Percentiles rank a stretch among this genome's conserved stretches.
Evolutionary conservation across 2,888 invertebrate species (phyloP).

Genomic region (Agrochola lota): DNA sequence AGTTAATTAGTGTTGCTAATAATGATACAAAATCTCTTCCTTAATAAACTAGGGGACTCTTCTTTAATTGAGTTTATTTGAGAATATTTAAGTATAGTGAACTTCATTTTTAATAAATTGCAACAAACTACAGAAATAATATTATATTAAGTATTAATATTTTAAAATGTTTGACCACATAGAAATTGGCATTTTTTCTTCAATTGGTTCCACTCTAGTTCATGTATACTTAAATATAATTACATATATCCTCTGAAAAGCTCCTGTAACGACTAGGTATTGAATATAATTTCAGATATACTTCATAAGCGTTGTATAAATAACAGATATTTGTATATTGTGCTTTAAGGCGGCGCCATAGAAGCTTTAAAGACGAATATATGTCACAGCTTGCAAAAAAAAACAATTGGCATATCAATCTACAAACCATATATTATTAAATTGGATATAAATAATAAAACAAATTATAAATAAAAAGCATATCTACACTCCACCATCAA

Average conservation of each 20-base stretch:
- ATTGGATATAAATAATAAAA: slow-evolving; percentile 59
- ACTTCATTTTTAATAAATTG: slow-evolving; percentile 12
- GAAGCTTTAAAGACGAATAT: slow-evolving; percentile 77
- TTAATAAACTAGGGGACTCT: slow-evolving; percentile 23
- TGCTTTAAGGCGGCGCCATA: slow-evolving; percentile 78
- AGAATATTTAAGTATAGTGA: slow-evolving; percentile 55
- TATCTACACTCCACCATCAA: slow-evolving; percentile 57
- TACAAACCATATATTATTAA: slow-evolving; percentile 66
- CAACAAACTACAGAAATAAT: background rate
- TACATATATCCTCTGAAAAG: slow-evolving; percentile 65
- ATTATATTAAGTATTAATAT: background rate
- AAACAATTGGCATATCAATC: slow-evolving; percentile 63
- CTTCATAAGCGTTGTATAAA: slow-evolving; percentile 24
- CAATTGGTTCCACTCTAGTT: slow-evolving; percentile 28
- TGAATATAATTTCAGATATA: slow-evolving; percentile 19
- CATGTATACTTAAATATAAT: slow-evolving; percentile 62
- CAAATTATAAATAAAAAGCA: slow-evolving; percentile 68
- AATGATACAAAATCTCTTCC: slow-evolving; percentile 44
- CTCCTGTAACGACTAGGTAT: slow-evolving; percentile 73
- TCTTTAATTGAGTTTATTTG: slow-evolving; percentile 2
- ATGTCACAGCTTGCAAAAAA: slow-evolving; percentile 56
- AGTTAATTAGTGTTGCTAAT: background rate
- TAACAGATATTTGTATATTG: slow-evolving; percentile 28
- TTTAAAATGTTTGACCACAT: background rate
- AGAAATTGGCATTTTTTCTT: background rate